Conservation (phyloP, 2,888 invertebrate species). For the Ethmia dodecea region DNA sequence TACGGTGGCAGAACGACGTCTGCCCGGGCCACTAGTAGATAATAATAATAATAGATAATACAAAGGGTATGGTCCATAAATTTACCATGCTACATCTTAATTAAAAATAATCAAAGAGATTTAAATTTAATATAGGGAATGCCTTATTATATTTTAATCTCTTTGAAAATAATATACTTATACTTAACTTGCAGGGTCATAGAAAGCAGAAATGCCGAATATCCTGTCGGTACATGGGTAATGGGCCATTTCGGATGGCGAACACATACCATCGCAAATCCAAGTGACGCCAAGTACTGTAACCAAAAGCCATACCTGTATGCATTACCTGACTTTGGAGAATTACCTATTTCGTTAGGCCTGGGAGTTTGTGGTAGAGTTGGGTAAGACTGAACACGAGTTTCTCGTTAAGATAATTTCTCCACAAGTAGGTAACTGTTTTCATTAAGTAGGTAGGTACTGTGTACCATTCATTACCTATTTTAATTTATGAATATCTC, state of each 20-base stretch:
- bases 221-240: constrained; percentile 78
- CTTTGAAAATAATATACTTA: not conserved
- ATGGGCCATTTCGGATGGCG: constrained; percentile 83
- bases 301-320: constrained; percentile 46
- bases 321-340: constrained; percentile 73
- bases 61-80: too few species aligned
- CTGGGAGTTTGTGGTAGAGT: constrained; percentile 82
- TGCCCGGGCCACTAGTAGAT: too few species aligned
- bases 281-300: constrained; percentile 35
- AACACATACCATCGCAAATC: constrained; percentile 73
- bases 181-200: constrained; percentile 70
- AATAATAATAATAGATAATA: too few species aligned
- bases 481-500: too few species aligned
- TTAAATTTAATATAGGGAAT: not conserved
- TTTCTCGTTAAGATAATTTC: not conserved
- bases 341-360: constrained; percentile 75
- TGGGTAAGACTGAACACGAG: constrained; percentile 64
- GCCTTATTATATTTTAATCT: not conserved
- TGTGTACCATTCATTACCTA: too few species aligned
- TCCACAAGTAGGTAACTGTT: too few species aligned
- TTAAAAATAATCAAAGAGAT: too few species aligned
- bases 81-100: too few species aligned
- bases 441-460: too few species aligned
- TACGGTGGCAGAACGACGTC: too few species aligned
- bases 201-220: constrained; percentile 79